Evolutionary conservation across 1,140 invertebrate genomes (phyloP).

Genomic region (Saccostrea glomerata): DNA sequence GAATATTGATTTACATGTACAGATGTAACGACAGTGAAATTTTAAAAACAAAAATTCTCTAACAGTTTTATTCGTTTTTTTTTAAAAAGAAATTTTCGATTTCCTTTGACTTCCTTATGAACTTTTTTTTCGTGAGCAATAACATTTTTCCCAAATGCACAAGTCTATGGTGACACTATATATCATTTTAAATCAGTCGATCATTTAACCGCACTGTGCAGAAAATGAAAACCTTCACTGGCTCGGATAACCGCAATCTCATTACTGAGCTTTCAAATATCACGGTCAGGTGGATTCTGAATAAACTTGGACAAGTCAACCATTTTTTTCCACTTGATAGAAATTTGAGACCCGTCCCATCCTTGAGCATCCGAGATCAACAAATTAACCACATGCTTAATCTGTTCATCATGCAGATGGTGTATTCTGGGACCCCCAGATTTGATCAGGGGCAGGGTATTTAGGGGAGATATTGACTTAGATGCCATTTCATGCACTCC

Average conservation of each 20-base stretch:
- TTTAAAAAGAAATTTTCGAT: too few relatives aligned
- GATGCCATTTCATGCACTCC: conserved; percentile 4
- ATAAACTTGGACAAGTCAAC: conserved; percentile 4
- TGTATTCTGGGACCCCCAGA: conserved; percentile 8
- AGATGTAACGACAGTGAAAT: too few relatives aligned
- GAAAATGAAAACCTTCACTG: conserved; percentile 14
- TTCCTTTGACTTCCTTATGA: not conserved
- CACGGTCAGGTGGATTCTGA: not conserved
- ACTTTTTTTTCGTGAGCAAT: not conserved
- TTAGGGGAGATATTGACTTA: not conserved
- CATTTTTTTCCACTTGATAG: conserved; percentile 22
- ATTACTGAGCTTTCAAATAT: not conserved
- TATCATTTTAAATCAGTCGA: not conserved
- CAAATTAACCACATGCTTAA: not conserved
- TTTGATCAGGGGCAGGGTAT: not conserved
- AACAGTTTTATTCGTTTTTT: too few relatives aligned
- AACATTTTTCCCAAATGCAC: not conserved
- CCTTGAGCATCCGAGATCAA: not conserved
- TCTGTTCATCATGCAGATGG: conserved; percentile 26
- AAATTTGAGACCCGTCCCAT: not conserved
- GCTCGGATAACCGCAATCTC: not conserved
- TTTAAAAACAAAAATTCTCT: too few relatives aligned
- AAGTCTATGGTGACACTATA: not conserved
- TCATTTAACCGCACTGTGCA: not conserved
- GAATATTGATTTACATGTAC: too few relatives aligned